Percentiles rank a stretch among this genome's conserved stretches.
Conservation (phyloP, 2,888 invertebrate genomes). For the Heterodera filipjevi region DNA sequence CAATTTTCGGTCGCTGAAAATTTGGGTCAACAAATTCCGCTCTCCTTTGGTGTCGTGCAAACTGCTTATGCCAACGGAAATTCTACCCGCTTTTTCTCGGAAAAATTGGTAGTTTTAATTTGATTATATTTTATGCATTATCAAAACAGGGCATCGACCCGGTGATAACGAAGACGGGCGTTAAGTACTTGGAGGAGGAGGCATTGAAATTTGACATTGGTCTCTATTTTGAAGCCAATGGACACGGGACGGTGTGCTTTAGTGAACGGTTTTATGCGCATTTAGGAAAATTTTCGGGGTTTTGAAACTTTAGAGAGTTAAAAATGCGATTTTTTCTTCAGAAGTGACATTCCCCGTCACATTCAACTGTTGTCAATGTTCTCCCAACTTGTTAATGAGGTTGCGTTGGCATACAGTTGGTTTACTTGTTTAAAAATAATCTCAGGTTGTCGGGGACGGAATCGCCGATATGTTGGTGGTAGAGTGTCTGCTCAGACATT, state of each 20-base stretch:
- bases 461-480: slow-evolving; percentile 92
- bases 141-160: slow-evolving; percentile 81
- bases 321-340: background rate
- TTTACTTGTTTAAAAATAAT: no score
- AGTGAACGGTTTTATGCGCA: slow-evolving; percentile 48
- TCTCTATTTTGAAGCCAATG: slow-evolving; percentile 98
- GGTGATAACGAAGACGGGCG: slow-evolving; percentile 89
- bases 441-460: slow-evolving; percentile 81
- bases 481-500: slow-evolving; percentile 82
- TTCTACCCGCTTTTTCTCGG: slow-evolving; percentile 84
- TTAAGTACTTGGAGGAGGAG: slow-evolving; percentile 91
- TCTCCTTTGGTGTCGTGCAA: slow-evolving; percentile 82
- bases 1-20: slow-evolving; percentile 34
- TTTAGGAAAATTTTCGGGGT: slow-evolving; percentile 38
- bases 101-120: slow-evolving; percentile 65
- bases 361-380: slow-evolving; percentile 34
- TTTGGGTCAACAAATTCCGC: slow-evolving; percentile 17
- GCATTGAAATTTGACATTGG: slow-evolving; percentile 90
- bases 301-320: slow-evolving; percentile 17
- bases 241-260: slow-evolving; percentile 83
- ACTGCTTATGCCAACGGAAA: slow-evolving; percentile 98
- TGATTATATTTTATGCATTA: background rate
- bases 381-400: slow-evolving; percentile 56
- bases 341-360: slow-evolving; percentile 20
- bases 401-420: no score